phyloP scores from a whole-genome alignment of 2,797 vertebrate genomes.

The Syngnathus acus region DNA sequence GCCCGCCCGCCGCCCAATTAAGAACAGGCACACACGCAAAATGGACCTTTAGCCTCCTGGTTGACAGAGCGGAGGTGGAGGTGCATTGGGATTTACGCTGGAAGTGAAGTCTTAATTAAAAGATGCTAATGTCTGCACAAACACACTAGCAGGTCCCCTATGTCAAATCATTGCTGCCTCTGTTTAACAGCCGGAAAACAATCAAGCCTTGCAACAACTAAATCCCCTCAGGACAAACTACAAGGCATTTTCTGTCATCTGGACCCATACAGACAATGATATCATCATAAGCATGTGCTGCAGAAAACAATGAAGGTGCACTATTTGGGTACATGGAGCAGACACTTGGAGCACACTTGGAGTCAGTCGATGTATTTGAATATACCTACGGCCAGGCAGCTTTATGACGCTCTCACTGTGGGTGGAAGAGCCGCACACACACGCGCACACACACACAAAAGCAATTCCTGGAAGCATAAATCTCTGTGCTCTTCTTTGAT shows the following conservation, averaged over 20 bases:
- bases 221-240: neutral
- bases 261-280: neutral
- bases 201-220: neutral
- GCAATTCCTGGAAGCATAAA: slow-evolving; percentile 44
- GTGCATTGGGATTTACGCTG: slow-evolving; percentile 9
- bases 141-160: neutral
- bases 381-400: slow-evolving; percentile 6
- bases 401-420: slow-evolving; percentile 31
- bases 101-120: slow-evolving; percentile 54
- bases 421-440: slow-evolving; percentile 29
- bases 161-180: slow-evolving; percentile 14
- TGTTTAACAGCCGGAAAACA: neutral
- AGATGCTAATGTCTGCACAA: slow-evolving; percentile 35
- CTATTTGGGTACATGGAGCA: no score
- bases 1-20: no score
- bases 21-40: no score
- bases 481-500: slow-evolving; percentile 12
- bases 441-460: neutral
- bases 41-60: neutral
- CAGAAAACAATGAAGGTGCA: neutral
- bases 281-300: neutral
- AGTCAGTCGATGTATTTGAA: no score
- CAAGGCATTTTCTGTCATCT: neutral
- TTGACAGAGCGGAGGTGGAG: slow-evolving; percentile 22
- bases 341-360: no score